Evolutionary conservation across 2,797 vertebrate genomes (phyloP).

Genomic region (Myotis daubentonii): DNA sequence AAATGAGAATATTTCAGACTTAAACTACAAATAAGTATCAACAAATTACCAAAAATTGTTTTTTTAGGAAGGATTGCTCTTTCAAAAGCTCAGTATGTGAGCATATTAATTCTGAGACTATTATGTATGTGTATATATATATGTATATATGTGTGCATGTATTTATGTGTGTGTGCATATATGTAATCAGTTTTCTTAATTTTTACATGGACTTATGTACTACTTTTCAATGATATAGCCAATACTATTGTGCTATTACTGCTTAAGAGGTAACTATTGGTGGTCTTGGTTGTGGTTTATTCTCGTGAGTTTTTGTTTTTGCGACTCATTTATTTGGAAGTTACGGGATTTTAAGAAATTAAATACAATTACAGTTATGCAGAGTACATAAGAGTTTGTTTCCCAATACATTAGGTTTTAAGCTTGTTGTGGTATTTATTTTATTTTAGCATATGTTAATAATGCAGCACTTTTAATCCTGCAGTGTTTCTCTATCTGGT

Average conservation of each 20-base stretch:
- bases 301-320: slow-evolving; percentile 16
- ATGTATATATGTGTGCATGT: background rate
- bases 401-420: background rate
- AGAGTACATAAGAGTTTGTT: background rate
- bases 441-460: background rate
- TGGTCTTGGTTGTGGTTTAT: background rate
- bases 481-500: background rate
- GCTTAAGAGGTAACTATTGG: background rate
- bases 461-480: background rate
- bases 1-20: background rate
- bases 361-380: background rate
- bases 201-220: background rate
- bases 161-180: background rate
- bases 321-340: slow-evolving; percentile 40
- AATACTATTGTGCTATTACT: background rate
- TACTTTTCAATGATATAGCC: background rate
- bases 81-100: background rate
- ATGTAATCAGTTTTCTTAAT: background rate
- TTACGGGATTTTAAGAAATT: slow-evolving; percentile 52
- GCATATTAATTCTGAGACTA: background rate
- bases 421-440: slow-evolving; percentile 16
- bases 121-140: background rate
- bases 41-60: background rate
- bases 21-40: background rate
- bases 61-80: background rate